Base-by-base conservation (phyloP, 2,113 vertebrate genomes). In the Rhipidura dahli region DNA sequence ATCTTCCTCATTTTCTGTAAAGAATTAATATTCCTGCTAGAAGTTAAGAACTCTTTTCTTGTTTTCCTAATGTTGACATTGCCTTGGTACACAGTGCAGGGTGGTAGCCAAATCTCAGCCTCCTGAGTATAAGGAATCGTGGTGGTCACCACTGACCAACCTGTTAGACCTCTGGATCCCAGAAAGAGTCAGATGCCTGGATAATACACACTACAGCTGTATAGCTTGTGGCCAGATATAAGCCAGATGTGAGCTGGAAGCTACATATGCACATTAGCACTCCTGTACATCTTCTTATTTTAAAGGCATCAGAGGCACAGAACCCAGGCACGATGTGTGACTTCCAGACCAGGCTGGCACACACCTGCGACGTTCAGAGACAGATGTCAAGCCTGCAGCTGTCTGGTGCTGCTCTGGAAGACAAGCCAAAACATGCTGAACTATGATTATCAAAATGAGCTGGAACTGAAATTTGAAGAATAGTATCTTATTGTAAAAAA, bases 251-350 rank as follows among this genome's bases (percentile, higher is more conserved):
- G 35, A 76, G 16, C 51, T 59, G 50, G 14, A 27, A 73, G 23
- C 2, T 37, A 2, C 22, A 7, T 9, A 10, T 8, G 4, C 7
- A 20, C 2, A 0, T 35, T 18, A 49, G 5, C 13, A 22, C 17
- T 35, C 8, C 24, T 37, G 15, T 9, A 3, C 14, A 27, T 15
- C 10, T 69, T 84, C 63, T 71, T 53, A 11, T 91, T 75, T 71
- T 64, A 64, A 84, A 20, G 7, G 22, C 11, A 30, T 30, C 22
- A 44, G 40, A 60, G 16, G 6, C 20, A 65, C 14, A 28, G 44
- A 59, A 7, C 3, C 26, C 26, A 37, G 33, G 54, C 37, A 7
- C 57, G 45, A 11, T 39, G 14, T 51, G 30, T 53, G 53, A 65
- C 31, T 72, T 93, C 22, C 57, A 63, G 57, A 87, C 8, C 26